Evolutionary conservation across 2,888 invertebrate species (phyloP).

Genomic region (Dryobotodes eremita): DNA sequence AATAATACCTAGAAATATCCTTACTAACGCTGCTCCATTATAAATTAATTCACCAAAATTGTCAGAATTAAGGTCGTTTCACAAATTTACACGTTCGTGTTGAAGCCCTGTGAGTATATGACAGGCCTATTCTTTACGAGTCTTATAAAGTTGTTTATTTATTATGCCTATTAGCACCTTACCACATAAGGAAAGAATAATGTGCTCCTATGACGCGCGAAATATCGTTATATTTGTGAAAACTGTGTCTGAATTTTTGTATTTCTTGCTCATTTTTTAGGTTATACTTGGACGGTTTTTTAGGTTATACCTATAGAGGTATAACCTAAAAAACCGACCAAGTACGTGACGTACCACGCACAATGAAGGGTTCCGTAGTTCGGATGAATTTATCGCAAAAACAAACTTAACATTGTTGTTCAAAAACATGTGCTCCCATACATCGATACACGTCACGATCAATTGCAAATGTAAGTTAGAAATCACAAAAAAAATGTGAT

Average conservation of each 20-base stretch:
- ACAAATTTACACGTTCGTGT: conserved; percentile 42
- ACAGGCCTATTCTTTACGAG: conserved; percentile 41
- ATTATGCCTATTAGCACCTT: conserved; percentile 58
- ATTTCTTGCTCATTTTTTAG: not conserved
- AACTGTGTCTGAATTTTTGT: conserved; percentile 2
- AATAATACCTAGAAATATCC: not conserved
- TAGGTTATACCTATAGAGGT: too few relatives aligned
- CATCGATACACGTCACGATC: too few relatives aligned
- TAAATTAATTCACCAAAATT: not conserved
- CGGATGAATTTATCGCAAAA: too few relatives aligned
- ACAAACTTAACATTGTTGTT: too few relatives aligned
- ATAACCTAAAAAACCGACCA: too few relatives aligned
- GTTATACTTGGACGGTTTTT: not conserved
- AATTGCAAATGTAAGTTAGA: too few relatives aligned
- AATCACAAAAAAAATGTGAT: too few relatives aligned
- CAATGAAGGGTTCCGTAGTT: too few relatives aligned
- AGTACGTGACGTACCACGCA: too few relatives aligned
- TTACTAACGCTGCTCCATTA: not conserved
- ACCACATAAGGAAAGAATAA: conserved; percentile 15
- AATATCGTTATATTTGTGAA: conserved; percentile 10
- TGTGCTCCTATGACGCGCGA: conserved; percentile 1
- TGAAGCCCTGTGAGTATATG: conserved; percentile 24
- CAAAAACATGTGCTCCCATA: too few relatives aligned
- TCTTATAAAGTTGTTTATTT: conserved; percentile 62
- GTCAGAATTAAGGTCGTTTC: conserved; percentile 18